phyloP scores from a whole-genome alignment of 2,888 invertebrate species.

The Plutella xylostella region DNA sequence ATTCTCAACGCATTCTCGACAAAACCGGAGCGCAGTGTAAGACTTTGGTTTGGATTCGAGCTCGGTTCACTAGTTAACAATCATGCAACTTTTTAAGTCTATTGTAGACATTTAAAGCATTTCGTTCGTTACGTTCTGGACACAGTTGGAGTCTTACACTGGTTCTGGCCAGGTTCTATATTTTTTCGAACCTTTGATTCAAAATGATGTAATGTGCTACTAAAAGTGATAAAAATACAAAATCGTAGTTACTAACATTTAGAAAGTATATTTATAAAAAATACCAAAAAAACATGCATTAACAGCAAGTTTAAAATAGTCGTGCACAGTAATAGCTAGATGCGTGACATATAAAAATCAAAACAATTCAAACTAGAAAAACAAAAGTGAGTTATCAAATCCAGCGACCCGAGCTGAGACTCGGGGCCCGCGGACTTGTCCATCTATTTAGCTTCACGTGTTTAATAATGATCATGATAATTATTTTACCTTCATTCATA shows the following conservation, averaged over 20 bases:
- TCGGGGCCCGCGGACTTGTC: slow-evolving; percentile 23
- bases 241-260: slow-evolving; percentile 49
- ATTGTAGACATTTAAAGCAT: slow-evolving; percentile 35
- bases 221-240: slow-evolving; percentile 40
- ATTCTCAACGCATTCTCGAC: slow-evolving; percentile 69
- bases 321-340: slow-evolving; percentile 61
- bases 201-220: slow-evolving; percentile 65
- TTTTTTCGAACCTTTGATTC: slow-evolving; percentile 45
- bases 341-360: slow-evolving; percentile 58
- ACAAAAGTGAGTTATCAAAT: slow-evolving; percentile 22
- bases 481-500: slow-evolving; percentile 51
- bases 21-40: slow-evolving; percentile 61
- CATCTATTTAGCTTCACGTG: slow-evolving; percentile 40
- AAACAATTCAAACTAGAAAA: slow-evolving; percentile 43
- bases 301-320: slow-evolving; percentile 61
- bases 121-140: slow-evolving; percentile 14
- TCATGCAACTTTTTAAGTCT: slow-evolving; percentile 38
- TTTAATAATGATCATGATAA: slow-evolving; percentile 52
- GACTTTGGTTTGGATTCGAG: slow-evolving; percentile 37
- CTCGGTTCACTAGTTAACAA: slow-evolving; percentile 32
- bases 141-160: slow-evolving; percentile 54
- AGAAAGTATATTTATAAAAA: slow-evolving; percentile 43
- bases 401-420: background rate
- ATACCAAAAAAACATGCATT: slow-evolving; percentile 57
- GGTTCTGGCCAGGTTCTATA: slow-evolving; percentile 47